phyloP scores from a whole-genome alignment of 2,888 invertebrate genomes.

The Ommatoiulus sabulosus region DNA sequence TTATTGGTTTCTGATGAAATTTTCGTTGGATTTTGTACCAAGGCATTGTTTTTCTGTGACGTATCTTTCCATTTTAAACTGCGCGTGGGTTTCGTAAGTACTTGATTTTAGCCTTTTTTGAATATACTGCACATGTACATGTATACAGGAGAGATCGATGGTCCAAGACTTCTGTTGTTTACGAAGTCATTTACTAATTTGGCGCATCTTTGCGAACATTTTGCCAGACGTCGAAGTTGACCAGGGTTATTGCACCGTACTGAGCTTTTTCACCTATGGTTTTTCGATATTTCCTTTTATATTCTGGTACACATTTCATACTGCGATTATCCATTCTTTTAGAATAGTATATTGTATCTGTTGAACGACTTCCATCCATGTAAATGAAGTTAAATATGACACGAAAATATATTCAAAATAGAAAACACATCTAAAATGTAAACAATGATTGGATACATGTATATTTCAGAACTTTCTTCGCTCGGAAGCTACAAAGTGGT shows the following conservation, averaged over 20 bases:
- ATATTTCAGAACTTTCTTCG: too few species aligned
- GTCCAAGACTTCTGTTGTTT: neutral
- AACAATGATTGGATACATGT: too few species aligned
- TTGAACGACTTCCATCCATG: too few species aligned
- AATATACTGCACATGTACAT: neutral
- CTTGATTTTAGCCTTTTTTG: neutral
- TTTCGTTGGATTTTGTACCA: neutral
- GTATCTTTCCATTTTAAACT: neutral
- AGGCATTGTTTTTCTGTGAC: neutral
- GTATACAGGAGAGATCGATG: neutral
- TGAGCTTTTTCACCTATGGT: neutral
- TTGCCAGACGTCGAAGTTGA: neutral
- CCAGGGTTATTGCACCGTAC: neutral
- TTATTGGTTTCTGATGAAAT: neutral
- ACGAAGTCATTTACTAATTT: neutral
- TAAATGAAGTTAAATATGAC: too few species aligned
- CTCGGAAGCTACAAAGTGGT: too few species aligned
- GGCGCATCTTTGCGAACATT: neutral
- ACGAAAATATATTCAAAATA: too few species aligned
- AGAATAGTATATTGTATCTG: too few species aligned
- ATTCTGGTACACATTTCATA: neutral
- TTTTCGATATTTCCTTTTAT: neutral
- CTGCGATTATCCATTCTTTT: neutral
- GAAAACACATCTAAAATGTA: too few species aligned
- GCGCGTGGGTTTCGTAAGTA: neutral